These are phyloP conservation scores for Microhierax caerulescens DNA, from an alignment of 2,797 vertebrate genomes.

Conservation along the genomic window DNA sequence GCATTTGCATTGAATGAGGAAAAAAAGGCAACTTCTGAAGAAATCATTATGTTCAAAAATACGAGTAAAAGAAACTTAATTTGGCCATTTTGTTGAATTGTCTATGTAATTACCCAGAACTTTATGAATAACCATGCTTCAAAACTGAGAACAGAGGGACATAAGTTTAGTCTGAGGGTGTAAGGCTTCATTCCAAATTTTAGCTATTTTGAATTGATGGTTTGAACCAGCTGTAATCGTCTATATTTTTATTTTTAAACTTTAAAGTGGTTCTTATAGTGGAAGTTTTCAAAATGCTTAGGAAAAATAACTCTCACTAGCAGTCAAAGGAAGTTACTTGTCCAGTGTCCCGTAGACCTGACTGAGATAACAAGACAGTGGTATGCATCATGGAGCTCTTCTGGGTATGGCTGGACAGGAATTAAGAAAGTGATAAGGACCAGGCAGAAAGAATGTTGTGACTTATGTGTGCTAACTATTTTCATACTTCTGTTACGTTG, in stretches of 20 bases:
- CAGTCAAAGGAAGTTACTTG: background rate
- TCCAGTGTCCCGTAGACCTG: background rate
- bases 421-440: background rate
- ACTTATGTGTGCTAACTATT: background rate
- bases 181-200: background rate
- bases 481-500: background rate
- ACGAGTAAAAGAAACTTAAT: background rate
- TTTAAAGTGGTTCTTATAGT: background rate
- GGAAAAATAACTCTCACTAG: background rate
- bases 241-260: background rate
- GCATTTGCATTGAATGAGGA: background rate
- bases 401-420: background rate
- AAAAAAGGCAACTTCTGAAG: background rate
- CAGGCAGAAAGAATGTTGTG: background rate
- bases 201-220: background rate
- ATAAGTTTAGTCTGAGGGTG: background rate
- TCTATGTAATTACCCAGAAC: background rate
- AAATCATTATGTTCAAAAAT: background rate
- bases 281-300: background rate
- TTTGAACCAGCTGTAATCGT: background rate
- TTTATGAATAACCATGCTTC: background rate
- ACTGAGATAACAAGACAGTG: background rate
- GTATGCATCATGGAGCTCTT: background rate
- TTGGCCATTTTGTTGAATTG: background rate
- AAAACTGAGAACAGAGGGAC: background rate